Evolutionary conservation across 2,113 vertebrate species (phyloP), one percentile per base, ranked within the genome.

Genomic region (Apteryx owenii): DNA sequence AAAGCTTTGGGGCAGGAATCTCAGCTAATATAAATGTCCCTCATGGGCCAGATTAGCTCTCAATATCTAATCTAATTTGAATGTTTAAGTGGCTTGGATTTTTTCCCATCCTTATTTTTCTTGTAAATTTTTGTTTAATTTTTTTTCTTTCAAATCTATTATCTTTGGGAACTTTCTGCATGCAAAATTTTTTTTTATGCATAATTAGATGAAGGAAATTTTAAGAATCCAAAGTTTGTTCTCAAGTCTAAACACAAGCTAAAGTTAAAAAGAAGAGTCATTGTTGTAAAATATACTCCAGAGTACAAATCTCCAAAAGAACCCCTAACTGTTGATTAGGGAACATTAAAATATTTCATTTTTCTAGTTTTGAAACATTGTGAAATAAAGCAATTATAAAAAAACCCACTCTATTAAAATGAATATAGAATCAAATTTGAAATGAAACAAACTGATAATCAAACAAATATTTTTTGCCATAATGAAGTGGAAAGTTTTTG

Each of bases 1-100:
- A 87, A 46, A 82, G 31, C 29, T 94, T 91, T 88, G 56, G 69
- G 65, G n/a, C 61, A 85, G 69, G 80, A 89, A n/a, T 81, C 88
- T 75, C 54, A 48, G 65, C 22, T 92, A 10, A 65, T 50, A 12
- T 21, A 48, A 84, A 66, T 76, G 12, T 87, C 48, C 23, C 66
- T 87, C 26, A 5, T 85, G 70, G 58, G 33, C 70, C 58, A 89
- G 23, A 44, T 95, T 85, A 85, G 10, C 19, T 91, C n/a, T 90
- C 48, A 11, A n/a, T 90, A 29, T 89, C 70, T 89, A 56, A 92
- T 85, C 33, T 81, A 69, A 86, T 18, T 68, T 65, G 70, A 76
- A 40, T 15, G 21, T 40, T 88, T 65, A 83, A 85, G 18, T 62
- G 1, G 36, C 20, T 89, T 66, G 13, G 22, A 68, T 92, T 58